A percentile compares a stretch with the other conserved stretches of the same genome.
Conservation (phyloP, 2,888 invertebrate genomes). For the Harmothoe impar region DNA sequence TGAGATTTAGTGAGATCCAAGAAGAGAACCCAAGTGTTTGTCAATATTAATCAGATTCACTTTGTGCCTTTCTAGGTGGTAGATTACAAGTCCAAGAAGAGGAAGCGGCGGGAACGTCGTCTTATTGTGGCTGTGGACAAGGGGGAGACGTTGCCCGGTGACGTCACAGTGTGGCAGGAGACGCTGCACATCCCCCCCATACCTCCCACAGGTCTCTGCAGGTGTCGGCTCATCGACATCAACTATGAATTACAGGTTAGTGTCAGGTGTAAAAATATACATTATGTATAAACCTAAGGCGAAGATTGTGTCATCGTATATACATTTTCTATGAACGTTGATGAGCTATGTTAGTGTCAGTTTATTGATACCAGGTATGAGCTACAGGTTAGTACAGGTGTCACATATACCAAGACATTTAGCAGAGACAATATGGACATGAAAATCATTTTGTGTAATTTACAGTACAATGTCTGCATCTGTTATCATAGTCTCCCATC, state of each 20-base stretch:
- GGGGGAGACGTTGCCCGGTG: conserved; percentile 69
- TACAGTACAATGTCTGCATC: too few relatives aligned
- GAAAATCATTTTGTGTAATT: too few relatives aligned
- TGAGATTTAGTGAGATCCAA: too few relatives aligned
- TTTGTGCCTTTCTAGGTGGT: conserved; percentile 64
- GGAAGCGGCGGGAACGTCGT: conserved; percentile 68
- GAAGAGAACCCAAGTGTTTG: too few relatives aligned
- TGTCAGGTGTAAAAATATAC: background rate
- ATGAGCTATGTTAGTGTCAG: background rate
- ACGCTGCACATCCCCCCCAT: conserved; percentile 71
- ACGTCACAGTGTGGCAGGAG: conserved; percentile 72
- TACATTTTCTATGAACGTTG: background rate
- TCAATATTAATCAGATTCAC: too few relatives aligned
- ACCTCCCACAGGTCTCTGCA: conserved; percentile 72
- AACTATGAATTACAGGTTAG: conserved; percentile 72
- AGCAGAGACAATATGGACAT: too few relatives aligned
- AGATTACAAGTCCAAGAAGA: conserved; percentile 71
- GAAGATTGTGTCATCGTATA: too few relatives aligned
- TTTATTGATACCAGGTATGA: background rate
- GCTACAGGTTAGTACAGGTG: too few relatives aligned
- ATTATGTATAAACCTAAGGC: background rate
- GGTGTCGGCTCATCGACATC: conserved; percentile 70
- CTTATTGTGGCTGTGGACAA: conserved; percentile 69
- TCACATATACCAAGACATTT: too few relatives aligned
- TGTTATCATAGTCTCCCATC: too few relatives aligned